phyloP scores from a whole-genome alignment of 92 coral and sea anemone genomes.

The Zoanthus sansibaricus region DNA sequence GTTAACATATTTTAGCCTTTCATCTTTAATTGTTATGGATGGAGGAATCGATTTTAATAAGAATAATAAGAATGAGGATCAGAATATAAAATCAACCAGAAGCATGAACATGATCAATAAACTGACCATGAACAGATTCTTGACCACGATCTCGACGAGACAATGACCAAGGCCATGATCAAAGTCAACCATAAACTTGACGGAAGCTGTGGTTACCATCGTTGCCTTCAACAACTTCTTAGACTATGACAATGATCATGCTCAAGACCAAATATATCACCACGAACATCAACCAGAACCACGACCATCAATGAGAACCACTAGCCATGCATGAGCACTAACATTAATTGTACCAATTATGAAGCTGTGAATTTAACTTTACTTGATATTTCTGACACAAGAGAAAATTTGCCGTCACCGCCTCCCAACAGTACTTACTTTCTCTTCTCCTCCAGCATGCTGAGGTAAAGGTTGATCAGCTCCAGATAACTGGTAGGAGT shows the following conservation, averaged over 20 bases:
- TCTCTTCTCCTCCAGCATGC: constrained; percentile 95
- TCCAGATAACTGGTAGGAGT: constrained; percentile 99
- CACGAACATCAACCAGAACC: neutral
- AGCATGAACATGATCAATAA: neutral
- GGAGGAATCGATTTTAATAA: no score
- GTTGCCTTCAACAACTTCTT: neutral
- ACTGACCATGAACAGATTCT: neutral
- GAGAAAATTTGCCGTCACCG: neutral
- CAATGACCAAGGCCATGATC: neutral
- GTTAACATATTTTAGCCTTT: no score
- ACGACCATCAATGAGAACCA: neutral
- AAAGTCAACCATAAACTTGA: no score
- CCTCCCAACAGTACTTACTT: constrained; percentile 63
- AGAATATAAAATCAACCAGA: neutral
- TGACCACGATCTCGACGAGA: neutral
- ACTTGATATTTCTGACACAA: no score
- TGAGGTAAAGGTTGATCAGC: constrained; percentile 91
- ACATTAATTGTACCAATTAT: no score
- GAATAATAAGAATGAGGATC: no score
- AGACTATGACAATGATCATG: neutral
- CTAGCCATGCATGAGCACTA: no score
- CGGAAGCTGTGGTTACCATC: neutral
- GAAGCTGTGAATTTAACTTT: no score
- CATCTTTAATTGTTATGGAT: no score
- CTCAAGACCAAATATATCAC: neutral